Evolutionary conservation across 1,140 invertebrate genomes (phyloP).

Genomic region (Drosophila orosa): DNA sequence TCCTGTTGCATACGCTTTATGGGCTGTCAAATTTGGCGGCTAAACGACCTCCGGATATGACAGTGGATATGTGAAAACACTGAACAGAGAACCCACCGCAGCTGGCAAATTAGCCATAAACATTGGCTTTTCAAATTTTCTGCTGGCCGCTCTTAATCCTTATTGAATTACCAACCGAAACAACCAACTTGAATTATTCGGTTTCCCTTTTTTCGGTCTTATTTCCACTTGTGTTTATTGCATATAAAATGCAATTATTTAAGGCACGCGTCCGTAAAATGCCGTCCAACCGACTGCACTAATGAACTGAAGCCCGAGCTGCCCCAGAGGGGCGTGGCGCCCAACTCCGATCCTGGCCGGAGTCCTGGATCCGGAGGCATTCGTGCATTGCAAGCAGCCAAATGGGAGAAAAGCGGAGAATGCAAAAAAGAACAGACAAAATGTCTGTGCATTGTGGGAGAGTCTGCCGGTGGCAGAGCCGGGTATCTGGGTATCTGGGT

Average conservation of each 20-base stretch:
- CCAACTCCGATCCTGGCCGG: constrained; percentile 12
- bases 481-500: neutral
- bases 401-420: constrained; percentile 30
- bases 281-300: constrained; percentile 78
- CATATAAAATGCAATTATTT: constrained; percentile 82
- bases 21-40: constrained; percentile 45
- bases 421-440: constrained; percentile 46
- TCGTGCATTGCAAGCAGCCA: constrained; percentile 60
- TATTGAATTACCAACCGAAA: constrained; percentile 44
- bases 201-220: constrained; percentile 30
- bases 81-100: constrained; percentile 23
- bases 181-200: constrained; percentile 31
- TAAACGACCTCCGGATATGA: constrained; percentile 39
- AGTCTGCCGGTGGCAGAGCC: constrained; percentile 7
- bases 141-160: constrained; percentile 39
- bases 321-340: constrained; percentile 14
- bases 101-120: constrained; percentile 61
- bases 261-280: constrained; percentile 80
- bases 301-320: constrained; percentile 68
- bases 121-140: constrained; percentile 45
- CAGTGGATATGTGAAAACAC: constrained; percentile 15
- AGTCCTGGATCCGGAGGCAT: constrained; percentile 45
- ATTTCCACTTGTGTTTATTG: constrained; percentile 54
- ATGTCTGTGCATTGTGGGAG: constrained; percentile 48
- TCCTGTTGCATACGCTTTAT: constrained; percentile 43